Conservation (phyloP, 1,140 invertebrate genomes). For the Zaprionus gabonicus region DNA sequence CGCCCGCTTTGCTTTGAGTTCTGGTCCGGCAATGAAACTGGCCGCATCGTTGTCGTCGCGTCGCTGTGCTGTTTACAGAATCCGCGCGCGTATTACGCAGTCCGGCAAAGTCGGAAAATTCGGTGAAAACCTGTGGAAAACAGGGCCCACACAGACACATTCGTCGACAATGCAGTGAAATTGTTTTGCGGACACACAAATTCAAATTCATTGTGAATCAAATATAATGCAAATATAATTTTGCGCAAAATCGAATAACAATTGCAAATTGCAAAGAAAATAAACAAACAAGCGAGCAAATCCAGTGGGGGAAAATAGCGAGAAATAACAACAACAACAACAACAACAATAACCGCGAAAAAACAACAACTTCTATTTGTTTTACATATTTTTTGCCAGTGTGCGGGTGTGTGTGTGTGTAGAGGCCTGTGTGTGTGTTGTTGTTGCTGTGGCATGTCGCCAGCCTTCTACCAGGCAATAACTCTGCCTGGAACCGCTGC, state of each 20-base stretch:
- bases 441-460: conserved; percentile 66
- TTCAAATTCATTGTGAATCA: neutral
- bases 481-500: conserved; percentile 17
- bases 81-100: conserved; percentile 1
- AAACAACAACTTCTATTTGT: neutral
- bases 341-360: neutral
- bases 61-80: neutral
- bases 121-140: conserved; percentile 24
- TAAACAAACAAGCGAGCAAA: conserved; percentile 13
- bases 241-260: conserved; percentile 14
- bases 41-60: conserved; percentile 1
- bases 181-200: neutral
- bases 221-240: conserved; percentile 5
- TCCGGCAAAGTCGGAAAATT: conserved; percentile 3
- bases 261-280: conserved; percentile 1
- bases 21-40: conserved; percentile 3
- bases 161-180: neutral
- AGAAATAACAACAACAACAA: neutral
- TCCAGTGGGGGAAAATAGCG: neutral
- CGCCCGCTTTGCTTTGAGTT: neutral
- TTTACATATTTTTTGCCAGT: conserved; percentile 9
- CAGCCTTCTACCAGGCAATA: conserved; percentile 55
- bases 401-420: conserved; percentile 4
- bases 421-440: conserved; percentile 8
- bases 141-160: neutral